Evolutionary conservation across 2,888 invertebrate genomes (phyloP), one percentile per base, ranked within the genome.

Genomic region (Chouioia cunea): DNA sequence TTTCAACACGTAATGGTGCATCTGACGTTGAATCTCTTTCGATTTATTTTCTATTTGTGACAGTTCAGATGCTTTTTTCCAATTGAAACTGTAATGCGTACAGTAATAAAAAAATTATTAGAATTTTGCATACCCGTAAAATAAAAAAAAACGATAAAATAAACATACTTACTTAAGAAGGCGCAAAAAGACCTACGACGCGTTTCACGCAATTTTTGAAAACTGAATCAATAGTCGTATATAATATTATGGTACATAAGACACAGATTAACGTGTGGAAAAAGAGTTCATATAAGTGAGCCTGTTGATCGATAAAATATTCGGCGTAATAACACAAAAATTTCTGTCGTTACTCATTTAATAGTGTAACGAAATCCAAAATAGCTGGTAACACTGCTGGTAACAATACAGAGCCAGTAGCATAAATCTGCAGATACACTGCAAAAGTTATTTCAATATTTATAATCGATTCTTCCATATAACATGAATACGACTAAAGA

Each of bases 241-340:
- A 15, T 14, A 58, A n/a, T 12, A 27, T 4, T 20, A 44, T 15
- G n/a, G 58, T 46, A 18, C 20, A 20, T 6, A 18, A 10, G 14
- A 27, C 27, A 15, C 20, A 10, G 22, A 27, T 18, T 12, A 46
- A n/a, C 8, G 44, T 46, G 8, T 58, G 58, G 8, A 58, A 14
- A 10, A 46, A 10, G 6, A 58, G 14, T 15, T 16, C 10, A 46
- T 44, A 46, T 15, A n/a, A 58, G 22, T 58, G 44, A 2, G 8
- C 58, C 10, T 58, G 2, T 10, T 58, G 44, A 46, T 58, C 58
- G 1, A 58, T n/a, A 22, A 46, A 58, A 15, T 58, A 58, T 8
- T 58, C 58, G 18, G 14, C 58, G 15, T 46, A 27, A 8, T 15
- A 58, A 44, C 58, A 58, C 4, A 57, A 6, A 8, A 16, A 16